Evolutionary conservation across 53 echinoderm and acorn worm genomes (phyloP).

Genomic region (Hippasteria phrygiana): DNA sequence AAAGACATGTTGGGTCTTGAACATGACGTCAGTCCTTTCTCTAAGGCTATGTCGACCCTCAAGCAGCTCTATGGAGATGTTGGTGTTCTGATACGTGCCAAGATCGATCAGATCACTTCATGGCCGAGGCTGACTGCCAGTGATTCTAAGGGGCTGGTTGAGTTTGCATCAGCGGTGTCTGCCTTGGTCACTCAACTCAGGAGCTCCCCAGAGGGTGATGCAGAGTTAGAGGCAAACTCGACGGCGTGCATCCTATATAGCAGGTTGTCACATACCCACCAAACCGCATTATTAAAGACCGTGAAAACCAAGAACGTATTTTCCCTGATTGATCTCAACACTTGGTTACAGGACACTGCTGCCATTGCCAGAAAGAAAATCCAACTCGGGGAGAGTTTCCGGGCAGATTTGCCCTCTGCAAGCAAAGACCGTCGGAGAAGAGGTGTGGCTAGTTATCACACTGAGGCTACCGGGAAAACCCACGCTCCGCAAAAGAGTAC

Average conservation of each 20-base stretch:
- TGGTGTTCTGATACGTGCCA: constrained; percentile 1
- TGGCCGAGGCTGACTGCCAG: constrained; percentile 1
- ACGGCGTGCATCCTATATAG: constrained; percentile 28
- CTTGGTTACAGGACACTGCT: background rate
- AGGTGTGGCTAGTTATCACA: background rate
- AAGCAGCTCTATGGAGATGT: constrained; percentile 5
- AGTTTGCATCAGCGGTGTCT: constrained; percentile 11
- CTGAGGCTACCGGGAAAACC: background rate
- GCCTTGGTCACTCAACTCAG: background rate
- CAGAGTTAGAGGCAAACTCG: constrained; percentile 4
- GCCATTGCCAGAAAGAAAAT: constrained; percentile 7
- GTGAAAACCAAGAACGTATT: background rate
- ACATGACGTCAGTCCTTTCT: background rate
- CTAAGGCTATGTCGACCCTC: background rate
- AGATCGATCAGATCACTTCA: background rate
- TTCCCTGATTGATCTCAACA: background rate
- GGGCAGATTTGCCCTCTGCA: background rate
- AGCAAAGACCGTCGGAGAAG: background rate
- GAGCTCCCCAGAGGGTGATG: background rate
- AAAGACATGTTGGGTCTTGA: constrained; percentile 2
- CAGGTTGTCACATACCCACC: constrained; percentile 21
- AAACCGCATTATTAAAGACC: background rate
- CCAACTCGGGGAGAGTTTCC: background rate
- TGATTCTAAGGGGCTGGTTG: constrained; percentile 20
- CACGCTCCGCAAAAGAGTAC: too few relatives aligned